Evolutionary conservation across 1,140 invertebrate species (phyloP).

Genomic region (Neodiprion pinetum): DNA sequence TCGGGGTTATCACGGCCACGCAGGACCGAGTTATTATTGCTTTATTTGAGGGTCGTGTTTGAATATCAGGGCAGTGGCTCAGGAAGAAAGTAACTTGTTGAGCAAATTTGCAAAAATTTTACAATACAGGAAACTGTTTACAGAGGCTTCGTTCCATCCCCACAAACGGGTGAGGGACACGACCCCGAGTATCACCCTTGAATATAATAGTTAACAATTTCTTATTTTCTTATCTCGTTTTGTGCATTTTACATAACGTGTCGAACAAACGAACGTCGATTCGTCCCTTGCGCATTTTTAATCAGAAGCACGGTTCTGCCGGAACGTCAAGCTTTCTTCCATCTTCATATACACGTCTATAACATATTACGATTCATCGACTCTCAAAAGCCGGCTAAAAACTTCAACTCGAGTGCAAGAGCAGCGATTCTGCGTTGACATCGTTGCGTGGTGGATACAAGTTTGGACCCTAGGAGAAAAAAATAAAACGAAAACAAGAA

Average conservation of each 20-base stretch:
- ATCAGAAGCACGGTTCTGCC: too few relatives aligned
- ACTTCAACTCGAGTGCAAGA: too few relatives aligned
- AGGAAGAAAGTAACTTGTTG: slow-evolving; percentile 34
- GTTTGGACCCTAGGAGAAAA: too few relatives aligned
- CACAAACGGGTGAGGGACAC: slow-evolving; percentile 14
- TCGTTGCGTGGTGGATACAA: too few relatives aligned
- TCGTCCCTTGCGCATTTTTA: neutral
- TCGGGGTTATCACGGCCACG: slow-evolving; percentile 44
- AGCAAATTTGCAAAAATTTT: slow-evolving; percentile 36
- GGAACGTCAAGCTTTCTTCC: slow-evolving; percentile 9
- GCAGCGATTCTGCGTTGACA: too few relatives aligned
- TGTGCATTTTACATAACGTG: slow-evolving; percentile 21
- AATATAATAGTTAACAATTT: slow-evolving; percentile 16
- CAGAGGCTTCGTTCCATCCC: slow-evolving; percentile 18
- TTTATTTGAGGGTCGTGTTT: slow-evolving; percentile 39
- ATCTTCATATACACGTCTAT: neutral
- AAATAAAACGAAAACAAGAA: too few relatives aligned
- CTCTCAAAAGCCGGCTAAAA: too few relatives aligned
- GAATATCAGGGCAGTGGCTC: slow-evolving; percentile 29
- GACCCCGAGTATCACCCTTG: slow-evolving; percentile 26
- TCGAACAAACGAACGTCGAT: slow-evolving; percentile 23
- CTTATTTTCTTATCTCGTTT: slow-evolving; percentile 26
- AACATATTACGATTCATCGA: too few relatives aligned
- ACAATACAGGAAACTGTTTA: slow-evolving; percentile 14
- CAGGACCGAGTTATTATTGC: slow-evolving; percentile 46